A percentile compares a stretch with the other conserved stretches of the same genome.
Evolutionary conservation across 2,113 vertebrate genomes (phyloP).

Genomic region (Motacilla tschutschensis): DNA sequence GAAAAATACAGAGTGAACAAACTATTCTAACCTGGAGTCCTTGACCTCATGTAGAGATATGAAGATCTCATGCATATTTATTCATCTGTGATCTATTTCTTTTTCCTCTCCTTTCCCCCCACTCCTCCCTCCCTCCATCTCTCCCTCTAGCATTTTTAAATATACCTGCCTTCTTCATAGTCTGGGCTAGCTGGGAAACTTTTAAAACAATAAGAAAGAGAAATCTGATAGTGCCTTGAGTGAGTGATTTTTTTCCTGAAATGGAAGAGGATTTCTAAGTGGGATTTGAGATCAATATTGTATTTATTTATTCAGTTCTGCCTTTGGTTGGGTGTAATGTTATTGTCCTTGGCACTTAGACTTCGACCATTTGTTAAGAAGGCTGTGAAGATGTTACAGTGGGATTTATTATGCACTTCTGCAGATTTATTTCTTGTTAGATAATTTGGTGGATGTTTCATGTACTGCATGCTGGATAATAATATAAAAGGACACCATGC

Average conservation of each 20-base stretch:
- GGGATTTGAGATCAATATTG: neutral
- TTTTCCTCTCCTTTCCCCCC: neutral
- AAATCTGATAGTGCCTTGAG: neutral
- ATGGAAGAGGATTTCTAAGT: neutral
- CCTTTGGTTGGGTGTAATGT: neutral
- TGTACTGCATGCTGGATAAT: neutral
- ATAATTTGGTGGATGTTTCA: slow-evolving; percentile 28
- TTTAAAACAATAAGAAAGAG: neutral
- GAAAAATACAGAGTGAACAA: neutral
- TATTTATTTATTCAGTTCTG: slow-evolving; percentile 35
- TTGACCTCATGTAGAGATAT: neutral
- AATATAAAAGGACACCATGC: neutral
- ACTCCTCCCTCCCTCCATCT: neutral
- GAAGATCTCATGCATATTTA: neutral
- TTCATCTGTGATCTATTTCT: neutral
- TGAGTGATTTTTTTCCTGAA: neutral
- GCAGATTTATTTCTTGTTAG: slow-evolving; percentile 40
- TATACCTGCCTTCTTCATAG: neutral
- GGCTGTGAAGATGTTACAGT: neutral
- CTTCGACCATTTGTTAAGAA: slow-evolving; percentile 4
- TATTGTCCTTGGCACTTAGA: neutral
- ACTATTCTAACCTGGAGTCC: neutral
- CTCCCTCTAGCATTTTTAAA: neutral
- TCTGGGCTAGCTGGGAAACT: neutral
- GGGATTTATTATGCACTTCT: slow-evolving; percentile 34